Evolutionary conservation across 2,797 vertebrate species (phyloP).

Genomic region (Spheniscus humboldti): DNA sequence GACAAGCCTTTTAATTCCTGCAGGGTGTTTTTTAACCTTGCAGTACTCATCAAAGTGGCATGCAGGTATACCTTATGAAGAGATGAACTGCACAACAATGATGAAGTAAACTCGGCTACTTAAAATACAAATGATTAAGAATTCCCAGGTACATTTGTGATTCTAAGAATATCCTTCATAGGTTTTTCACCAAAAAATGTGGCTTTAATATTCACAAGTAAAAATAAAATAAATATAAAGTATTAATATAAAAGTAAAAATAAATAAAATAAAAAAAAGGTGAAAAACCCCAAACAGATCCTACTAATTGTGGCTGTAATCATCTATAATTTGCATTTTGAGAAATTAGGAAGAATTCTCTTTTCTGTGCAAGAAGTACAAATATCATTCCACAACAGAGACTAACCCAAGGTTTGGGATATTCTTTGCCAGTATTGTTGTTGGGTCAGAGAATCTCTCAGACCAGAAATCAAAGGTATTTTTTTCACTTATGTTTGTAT

Average conservation of each 20-base stretch:
- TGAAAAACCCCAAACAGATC: background rate
- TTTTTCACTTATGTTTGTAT: background rate
- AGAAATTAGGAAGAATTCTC: background rate
- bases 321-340: background rate
- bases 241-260: no score
- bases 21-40: background rate
- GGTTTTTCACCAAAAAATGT: background rate
- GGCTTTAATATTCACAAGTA: background rate
- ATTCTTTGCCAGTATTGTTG: background rate
- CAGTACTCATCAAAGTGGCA: background rate
- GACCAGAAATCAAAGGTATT: background rate
- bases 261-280: background rate
- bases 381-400: background rate
- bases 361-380: background rate
- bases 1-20: background rate
- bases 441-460: background rate
- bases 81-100: background rate
- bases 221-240: background rate
- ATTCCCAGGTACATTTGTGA: background rate
- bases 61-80: background rate
- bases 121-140: background rate
- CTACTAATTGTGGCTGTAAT: background rate
- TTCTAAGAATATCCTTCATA: background rate
- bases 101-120: background rate
- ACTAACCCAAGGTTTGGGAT: background rate